Base-by-base conservation (phyloP, 2,797 vertebrate genomes). In the Oreochromis grahami region DNA sequence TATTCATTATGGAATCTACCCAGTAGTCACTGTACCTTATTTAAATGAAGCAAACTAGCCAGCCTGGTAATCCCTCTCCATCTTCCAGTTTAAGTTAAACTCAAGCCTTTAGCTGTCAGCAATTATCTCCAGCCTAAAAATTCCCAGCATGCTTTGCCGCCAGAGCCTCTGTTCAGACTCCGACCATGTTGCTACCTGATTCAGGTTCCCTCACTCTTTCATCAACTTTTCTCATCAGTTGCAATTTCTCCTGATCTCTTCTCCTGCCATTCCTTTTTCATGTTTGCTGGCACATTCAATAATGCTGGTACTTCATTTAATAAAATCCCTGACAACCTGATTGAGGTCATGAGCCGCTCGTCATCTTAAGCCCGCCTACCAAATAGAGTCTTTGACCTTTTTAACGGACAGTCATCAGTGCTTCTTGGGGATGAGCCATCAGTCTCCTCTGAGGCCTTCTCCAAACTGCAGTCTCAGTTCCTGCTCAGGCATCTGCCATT, bases 131-230 rank as follows among this genome's bases (percentile, higher is more conserved):
- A 6, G 5, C 50, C 10, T 52, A 21, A 52, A 52, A 12, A 11
- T 52, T 21, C n/a, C 2, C n/a, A 21, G 10, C n/a, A 52, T 12
- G n/a, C n/a, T 24, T 52, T 10, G 24, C n/a, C 0, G 0, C 51
- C 51, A 52, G 3, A 52, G 5, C 5, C 51, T 52, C 51, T 0
- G n/a, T 52, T 21, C 3, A 52, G 10, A 52, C 5, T 11, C n/a
- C 0, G 0, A 53, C 3, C 0, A 24, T 12, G 0, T 53, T 11
- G 1, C 51, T 0, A 24, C 51, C 1, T 21, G 51, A 53, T 53
- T 53, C n/a, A 52, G 51, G 51, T 24, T 24, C 51, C 51, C 11
- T 24, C 51, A 53, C n/a, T 53, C n/a, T 53, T 53, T 24, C 51
- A 53, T 53, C 51, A 53, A 53, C 11, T 53, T 13, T 12, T 52